phyloP scores from a whole-genome alignment of 92 coral and sea anemone genomes.

The Paramuricea clavata region DNA sequence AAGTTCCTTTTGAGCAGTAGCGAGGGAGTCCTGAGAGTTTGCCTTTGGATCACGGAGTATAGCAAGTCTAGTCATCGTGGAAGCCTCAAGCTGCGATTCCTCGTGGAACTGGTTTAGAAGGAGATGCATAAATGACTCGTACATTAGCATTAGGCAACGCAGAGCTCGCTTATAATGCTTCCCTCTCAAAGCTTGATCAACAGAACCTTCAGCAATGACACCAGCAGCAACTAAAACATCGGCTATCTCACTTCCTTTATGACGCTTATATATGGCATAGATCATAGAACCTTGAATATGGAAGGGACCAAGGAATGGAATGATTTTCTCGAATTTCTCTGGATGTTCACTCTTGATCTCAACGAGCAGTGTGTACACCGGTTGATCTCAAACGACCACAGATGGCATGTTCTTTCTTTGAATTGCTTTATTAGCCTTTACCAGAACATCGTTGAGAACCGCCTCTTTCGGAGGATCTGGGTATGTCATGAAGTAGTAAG shows the following conservation, averaged over 20 bases:
- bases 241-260: conserved; percentile 7
- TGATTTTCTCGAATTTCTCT: conserved; percentile 10
- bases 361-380: conserved; percentile 23
- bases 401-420: conserved; percentile 27
- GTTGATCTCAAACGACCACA: conserved; percentile 39
- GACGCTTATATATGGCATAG: conserved; percentile 20
- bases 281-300: conserved; percentile 31
- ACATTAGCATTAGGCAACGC: conserved; percentile 34
- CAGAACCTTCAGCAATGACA: conserved; percentile 38
- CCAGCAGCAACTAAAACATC: conserved; percentile 39
- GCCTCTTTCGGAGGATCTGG: conserved; percentile 22
- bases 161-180: conserved; percentile 31
- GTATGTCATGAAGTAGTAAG: conserved; percentile 30
- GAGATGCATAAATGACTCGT: conserved; percentile 27
- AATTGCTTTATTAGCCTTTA: not conserved
- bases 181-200: conserved; percentile 40
- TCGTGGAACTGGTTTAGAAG: not conserved
- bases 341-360: conserved; percentile 37
- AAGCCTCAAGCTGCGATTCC: conserved; percentile 19
- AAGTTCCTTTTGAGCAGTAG: conserved; percentile 23
- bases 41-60: conserved; percentile 2
- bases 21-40: conserved; percentile 12
- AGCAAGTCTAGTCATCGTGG: conserved; percentile 10
- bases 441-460: conserved; percentile 34
- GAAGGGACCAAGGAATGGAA: conserved; percentile 44